Evolutionary conservation across 2,797 vertebrate genomes (phyloP).

Genomic region (Squalus acanthias): DNA sequence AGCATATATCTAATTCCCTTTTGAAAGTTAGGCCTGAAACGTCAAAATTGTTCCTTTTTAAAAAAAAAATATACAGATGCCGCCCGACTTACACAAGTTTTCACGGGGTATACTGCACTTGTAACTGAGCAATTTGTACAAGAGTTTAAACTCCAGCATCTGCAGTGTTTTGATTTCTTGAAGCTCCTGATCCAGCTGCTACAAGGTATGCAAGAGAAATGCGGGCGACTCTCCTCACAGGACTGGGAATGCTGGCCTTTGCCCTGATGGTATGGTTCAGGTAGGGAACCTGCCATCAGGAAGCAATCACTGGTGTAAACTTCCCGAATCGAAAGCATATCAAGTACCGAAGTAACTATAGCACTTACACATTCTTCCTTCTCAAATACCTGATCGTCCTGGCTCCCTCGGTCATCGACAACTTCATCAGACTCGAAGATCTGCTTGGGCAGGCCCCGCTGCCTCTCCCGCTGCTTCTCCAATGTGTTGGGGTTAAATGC

Average conservation of each 20-base stretch:
- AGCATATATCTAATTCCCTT: background rate
- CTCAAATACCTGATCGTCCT: conserved; percentile 70
- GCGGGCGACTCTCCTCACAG: fast-evolving
- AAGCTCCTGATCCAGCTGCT: background rate
- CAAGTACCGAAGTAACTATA: background rate
- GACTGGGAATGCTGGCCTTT: background rate
- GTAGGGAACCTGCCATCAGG: background rate
- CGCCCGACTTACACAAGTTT: background rate
- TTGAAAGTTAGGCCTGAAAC: background rate
- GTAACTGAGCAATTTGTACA: background rate
- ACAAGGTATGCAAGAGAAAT: background rate
- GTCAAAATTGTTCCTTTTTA: background rate
- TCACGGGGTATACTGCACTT: background rate
- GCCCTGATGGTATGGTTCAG: background rate
- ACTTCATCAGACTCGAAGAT: conserved; percentile 75
- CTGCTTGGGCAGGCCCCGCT: conserved; percentile 72
- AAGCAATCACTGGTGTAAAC: background rate
- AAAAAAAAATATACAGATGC: background rate
- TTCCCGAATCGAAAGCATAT: background rate
- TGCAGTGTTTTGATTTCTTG: background rate
- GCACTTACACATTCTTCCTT: background rate
- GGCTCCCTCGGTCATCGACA: conserved; percentile 57
- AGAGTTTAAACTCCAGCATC: background rate
- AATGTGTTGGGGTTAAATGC: conserved; percentile 64
- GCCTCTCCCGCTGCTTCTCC: conserved; percentile 74